Percentiles rank a stretch among this genome's conserved stretches.
Conservation (phyloP, 2,888 invertebrate genomes). For the Ormyrus labotus region DNA sequence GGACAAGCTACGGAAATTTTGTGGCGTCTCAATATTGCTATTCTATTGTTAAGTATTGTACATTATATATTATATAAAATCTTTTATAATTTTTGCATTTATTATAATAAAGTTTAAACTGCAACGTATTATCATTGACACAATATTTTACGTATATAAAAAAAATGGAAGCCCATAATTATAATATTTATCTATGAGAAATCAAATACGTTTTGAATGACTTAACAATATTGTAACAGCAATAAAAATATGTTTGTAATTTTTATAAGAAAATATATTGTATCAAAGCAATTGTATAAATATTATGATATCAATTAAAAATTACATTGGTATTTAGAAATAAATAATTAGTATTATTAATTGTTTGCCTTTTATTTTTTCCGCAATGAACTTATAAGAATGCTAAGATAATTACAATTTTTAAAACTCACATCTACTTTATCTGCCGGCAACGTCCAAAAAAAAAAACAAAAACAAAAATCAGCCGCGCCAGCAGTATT, state of each 20-base stretch:
- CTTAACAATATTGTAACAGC: slow-evolving; percentile 23
- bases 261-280: slow-evolving; percentile 41
- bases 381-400: no score
- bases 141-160: slow-evolving; percentile 18
- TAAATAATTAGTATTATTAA: no score
- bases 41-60: slow-evolving; percentile 51
- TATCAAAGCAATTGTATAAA: slow-evolving; percentile 27
- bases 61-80: slow-evolving; percentile 37
- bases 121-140: slow-evolving; percentile 1
- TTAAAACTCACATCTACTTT: no score
- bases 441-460: no score
- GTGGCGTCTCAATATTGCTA: slow-evolving; percentile 29
- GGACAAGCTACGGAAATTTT: slow-evolving; percentile 22
- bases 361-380: no score
- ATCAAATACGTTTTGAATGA: slow-evolving; percentile 25
- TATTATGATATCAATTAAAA: slow-evolving; percentile 6
- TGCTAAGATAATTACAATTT: no score
- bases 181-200: slow-evolving; percentile 15
- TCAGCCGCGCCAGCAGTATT: no score
- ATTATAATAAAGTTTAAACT: slow-evolving; percentile 28
- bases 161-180: not conserved
- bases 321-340: not conserved
- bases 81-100: slow-evolving; percentile 49
- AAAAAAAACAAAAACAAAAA: no score
- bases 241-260: slow-evolving; percentile 46